Conservation (phyloP, 2,113 vertebrate species). For the Panthera uncia region DNA sequence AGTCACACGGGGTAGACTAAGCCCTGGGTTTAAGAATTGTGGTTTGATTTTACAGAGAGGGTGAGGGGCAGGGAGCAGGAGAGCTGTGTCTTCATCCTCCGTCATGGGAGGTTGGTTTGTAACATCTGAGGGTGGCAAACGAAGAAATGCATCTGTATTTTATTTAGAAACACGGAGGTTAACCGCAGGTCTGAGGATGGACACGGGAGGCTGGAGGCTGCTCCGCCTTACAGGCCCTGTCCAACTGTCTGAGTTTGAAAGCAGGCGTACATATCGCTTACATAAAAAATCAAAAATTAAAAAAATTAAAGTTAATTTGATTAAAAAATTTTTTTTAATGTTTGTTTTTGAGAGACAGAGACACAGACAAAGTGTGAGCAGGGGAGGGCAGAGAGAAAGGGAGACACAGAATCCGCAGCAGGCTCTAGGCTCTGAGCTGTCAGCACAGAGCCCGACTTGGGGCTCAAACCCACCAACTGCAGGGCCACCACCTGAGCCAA, state of each 20-base stretch:
- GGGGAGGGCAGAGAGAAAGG: no score
- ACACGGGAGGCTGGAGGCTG: neutral
- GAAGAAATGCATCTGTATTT: rapidly evolving
- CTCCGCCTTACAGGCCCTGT: neutral
- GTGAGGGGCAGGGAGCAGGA: neutral
- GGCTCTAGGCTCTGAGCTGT: no score
- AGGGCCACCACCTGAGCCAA: no score
- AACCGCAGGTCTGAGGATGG: neutral
- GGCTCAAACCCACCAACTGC: no score
- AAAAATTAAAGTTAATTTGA: neutral
- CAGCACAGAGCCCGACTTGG: no score
- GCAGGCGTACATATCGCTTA: neutral
- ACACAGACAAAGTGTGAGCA: no score
- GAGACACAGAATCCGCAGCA: no score
- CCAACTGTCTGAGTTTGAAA: neutral
- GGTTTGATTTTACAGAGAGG: neutral
- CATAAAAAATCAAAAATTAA: neutral
- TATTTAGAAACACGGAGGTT: neutral
- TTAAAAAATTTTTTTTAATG: no score
- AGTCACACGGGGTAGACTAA: neutral
- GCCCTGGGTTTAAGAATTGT: rapidly evolving
- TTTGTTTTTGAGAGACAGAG: no score
- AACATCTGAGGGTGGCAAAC: rapidly evolving
- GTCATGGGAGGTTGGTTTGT: rapidly evolving
- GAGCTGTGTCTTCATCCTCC: neutral